Conservation (phyloP, 2,888 invertebrate genomes). For the Sialis lutaria region DNA sequence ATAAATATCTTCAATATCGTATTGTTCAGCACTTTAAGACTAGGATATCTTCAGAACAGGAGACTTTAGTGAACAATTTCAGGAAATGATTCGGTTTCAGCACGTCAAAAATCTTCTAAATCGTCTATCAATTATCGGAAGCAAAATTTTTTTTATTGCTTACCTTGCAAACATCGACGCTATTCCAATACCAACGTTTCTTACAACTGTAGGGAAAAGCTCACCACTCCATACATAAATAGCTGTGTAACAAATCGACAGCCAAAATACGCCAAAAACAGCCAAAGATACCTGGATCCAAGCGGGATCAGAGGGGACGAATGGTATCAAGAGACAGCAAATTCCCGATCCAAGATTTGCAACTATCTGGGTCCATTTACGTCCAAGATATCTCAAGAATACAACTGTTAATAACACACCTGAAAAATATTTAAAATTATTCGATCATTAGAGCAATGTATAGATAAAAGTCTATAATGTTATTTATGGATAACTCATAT, state of each 20-base stretch:
- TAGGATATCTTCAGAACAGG: no score
- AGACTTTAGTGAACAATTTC: no score
- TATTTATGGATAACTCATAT: no score
- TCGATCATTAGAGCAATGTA: no score
- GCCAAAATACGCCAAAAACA: conserved; percentile 60
- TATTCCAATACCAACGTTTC: conserved; percentile 73
- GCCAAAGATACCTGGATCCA: conserved; percentile 45
- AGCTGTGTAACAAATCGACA: conserved; percentile 68
- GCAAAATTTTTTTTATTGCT: no score
- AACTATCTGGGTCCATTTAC: conserved; percentile 44
- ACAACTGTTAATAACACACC: conserved; percentile 23
- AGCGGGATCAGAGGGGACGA: conserved; percentile 27
- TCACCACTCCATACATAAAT: conserved; percentile 80
- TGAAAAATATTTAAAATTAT: no score
- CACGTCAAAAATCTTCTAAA: no score
- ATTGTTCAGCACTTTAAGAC: no score
- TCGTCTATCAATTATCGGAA: no score
- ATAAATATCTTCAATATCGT: no score
- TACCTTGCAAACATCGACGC: conserved; percentile 58
- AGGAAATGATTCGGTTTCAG: no score
- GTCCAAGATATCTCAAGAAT: conserved; percentile 45
- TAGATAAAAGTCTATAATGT: no score
- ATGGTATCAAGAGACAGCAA: conserved; percentile 41
- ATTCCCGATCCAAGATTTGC: conserved; percentile 45
- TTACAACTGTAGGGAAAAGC: conserved; percentile 73